phyloP scores from a whole-genome alignment of 2,113 vertebrate genomes.

The Apodemus speciosus region DNA sequence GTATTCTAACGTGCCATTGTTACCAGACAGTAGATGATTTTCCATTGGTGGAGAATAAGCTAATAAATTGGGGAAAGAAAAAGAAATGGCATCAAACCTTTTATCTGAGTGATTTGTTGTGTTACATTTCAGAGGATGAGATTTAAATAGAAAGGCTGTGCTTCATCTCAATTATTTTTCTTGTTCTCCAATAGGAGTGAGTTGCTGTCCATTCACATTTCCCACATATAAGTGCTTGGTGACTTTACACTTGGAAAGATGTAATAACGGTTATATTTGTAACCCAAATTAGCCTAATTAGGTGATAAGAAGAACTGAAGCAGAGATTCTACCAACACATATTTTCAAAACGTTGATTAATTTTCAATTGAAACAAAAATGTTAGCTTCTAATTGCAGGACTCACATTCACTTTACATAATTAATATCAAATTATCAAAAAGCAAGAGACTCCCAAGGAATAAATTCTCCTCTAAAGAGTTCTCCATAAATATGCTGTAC shows the following conservation, averaged over 20 bases:
- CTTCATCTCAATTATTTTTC: constrained; percentile 20
- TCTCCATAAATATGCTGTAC: not conserved
- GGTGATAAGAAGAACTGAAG: constrained; percentile 62
- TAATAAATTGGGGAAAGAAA: constrained; percentile 64
- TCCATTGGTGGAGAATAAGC: constrained; percentile 97
- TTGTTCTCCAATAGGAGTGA: not conserved
- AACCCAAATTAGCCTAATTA: constrained; percentile 57
- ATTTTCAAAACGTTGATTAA: constrained; percentile 65
- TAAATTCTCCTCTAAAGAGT: constrained; percentile 47
- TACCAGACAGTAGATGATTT: constrained; percentile 94
- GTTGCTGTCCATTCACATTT: constrained; percentile 49
- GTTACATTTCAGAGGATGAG: not conserved
- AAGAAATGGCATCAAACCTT: constrained; percentile 44
- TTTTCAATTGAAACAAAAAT: constrained; percentile 71
- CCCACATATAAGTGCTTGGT: constrained; percentile 30
- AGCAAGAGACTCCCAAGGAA: constrained; percentile 55
- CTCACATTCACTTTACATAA: constrained; percentile 59
- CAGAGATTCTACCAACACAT: not conserved
- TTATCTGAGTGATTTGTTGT: constrained; percentile 19
- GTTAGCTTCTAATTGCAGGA: constrained; percentile 69
- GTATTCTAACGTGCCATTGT: constrained; percentile 97
- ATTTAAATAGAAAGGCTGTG: constrained; percentile 59
- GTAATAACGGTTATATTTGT: constrained; percentile 30
- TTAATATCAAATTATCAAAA: constrained; percentile 69
- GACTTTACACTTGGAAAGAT: constrained; percentile 60